These are phyloP conservation scores for Corythaeola cristata DNA, from an alignment of 2,113 vertebrate genomes.

Conservation along the genomic window DNA sequence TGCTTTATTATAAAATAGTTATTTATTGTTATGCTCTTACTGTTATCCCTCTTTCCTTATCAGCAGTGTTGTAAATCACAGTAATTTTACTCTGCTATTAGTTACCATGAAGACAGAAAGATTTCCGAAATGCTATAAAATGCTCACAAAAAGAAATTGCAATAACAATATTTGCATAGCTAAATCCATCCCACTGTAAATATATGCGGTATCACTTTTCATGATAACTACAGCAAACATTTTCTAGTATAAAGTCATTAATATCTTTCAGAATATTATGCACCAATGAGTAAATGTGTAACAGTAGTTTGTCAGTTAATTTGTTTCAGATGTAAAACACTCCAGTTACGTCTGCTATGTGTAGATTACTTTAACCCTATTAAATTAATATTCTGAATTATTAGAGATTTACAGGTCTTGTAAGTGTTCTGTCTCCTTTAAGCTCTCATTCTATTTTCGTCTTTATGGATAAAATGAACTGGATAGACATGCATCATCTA, in stretches of 20 bases:
- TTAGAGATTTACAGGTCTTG: neutral
- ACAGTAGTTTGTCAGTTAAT: neutral
- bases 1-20: neutral
- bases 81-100: neutral
- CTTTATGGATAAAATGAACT: neutral
- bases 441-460: neutral
- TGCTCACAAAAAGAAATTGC: neutral
- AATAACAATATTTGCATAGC: neutral
- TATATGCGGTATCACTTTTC: neutral
- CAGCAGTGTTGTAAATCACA: neutral
- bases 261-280: neutral
- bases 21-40: neutral
- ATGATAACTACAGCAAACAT: neutral
- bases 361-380: neutral
- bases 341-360: neutral
- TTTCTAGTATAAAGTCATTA: neutral
- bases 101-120: neutral
- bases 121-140: neutral
- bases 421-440: neutral
- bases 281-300: neutral
- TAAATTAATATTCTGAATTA: neutral
- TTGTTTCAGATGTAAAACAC: neutral
- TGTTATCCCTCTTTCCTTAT: neutral
- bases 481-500: too few species aligned
- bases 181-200: neutral